Evolutionary conservation across 64 coral and sea anemone genomes (phyloP).

Genomic region (Astreopora myriophthalma): DNA sequence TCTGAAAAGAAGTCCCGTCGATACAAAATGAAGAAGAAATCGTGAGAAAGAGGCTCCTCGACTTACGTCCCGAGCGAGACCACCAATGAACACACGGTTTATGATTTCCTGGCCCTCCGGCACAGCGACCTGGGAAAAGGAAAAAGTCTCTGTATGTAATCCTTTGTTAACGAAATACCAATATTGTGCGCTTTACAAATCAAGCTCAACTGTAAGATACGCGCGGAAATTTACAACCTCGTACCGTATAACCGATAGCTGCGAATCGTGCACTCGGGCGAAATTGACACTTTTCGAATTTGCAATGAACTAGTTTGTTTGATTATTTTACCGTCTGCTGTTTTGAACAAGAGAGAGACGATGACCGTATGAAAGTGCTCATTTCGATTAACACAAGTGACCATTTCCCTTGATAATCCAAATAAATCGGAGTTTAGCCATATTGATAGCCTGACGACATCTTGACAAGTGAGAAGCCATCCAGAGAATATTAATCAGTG

Average conservation of each 20-base stretch:
- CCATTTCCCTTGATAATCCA: not conserved
- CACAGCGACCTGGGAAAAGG: not conserved
- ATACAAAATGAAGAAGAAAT: not conserved
- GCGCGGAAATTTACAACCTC: no score
- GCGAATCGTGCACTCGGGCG: no score
- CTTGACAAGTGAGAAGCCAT: not conserved
- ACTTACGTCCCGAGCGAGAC: conserved; percentile 49
- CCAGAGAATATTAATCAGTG: not conserved
- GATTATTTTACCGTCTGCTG: not conserved
- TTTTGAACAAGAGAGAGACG: not conserved
- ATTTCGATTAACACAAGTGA: not conserved
- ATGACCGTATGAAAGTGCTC: not conserved
- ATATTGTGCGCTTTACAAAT: not conserved
- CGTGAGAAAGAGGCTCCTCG: not conserved
- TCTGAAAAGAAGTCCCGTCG: not conserved
- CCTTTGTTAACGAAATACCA: no score
- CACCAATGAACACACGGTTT: conserved; percentile 48
- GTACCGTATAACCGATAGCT: no score
- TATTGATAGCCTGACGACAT: not conserved
- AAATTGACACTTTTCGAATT: no score
- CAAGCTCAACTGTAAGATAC: not conserved
- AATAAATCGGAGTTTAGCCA: not conserved
- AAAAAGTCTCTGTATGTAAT: no score
- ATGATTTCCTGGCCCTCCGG: conserved; percentile 28
- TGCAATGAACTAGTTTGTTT: no score